phyloP scores from a whole-genome alignment of 2,113 vertebrate genomes.

The Fregetta grallaria region DNA sequence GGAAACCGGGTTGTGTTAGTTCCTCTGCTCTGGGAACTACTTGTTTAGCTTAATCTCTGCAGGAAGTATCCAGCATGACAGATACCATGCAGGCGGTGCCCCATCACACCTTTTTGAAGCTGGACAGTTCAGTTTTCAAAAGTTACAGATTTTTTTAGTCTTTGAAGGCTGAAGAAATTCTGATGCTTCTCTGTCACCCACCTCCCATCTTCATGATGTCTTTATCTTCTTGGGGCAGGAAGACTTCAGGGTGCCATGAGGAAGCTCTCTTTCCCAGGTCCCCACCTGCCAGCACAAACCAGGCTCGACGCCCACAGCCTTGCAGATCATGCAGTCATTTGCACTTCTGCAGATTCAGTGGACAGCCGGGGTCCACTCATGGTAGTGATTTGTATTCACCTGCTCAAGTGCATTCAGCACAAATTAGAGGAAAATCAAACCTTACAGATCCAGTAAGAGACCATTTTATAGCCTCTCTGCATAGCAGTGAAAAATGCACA shows the following conservation, averaged over 20 bases:
- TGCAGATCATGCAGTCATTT: background rate
- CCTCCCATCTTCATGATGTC: background rate
- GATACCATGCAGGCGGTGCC: background rate
- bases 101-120: background rate
- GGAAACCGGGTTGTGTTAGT: constrained; percentile 37
- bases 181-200: background rate
- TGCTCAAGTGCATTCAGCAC: background rate
- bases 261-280: background rate
- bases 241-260: background rate
- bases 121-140: background rate
- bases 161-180: background rate
- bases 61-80: constrained; percentile 4
- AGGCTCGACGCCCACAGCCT: background rate
- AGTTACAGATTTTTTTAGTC: background rate
- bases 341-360: background rate
- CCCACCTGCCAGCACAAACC: background rate
- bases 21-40: background rate
- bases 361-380: background rate
- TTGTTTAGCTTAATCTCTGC: constrained; percentile 4
- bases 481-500: background rate
- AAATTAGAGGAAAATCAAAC: constrained; percentile 1
- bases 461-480: background rate
- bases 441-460: background rate
- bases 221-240: background rate
- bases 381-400: background rate